Percentiles rank a stretch among this genome's conserved stretches.
phyloP scores from a whole-genome alignment of 2,888 invertebrate species.

The Eugnorisma glareosa region DNA sequence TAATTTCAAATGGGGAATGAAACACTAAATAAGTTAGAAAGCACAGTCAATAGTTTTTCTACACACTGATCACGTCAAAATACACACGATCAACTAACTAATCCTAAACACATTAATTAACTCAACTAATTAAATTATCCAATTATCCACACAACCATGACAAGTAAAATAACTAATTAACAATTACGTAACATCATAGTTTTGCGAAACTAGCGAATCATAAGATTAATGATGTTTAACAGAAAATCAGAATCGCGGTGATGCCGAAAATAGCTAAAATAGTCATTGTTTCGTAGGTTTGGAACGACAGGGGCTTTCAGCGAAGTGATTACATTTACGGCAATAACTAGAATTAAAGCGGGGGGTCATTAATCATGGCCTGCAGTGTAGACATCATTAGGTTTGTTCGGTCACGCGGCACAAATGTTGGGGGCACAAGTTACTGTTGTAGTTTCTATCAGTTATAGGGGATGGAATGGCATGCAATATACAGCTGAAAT shows the following conservation, averaged over 20 bases:
- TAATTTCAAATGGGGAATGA: not conserved
- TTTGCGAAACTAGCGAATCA: constrained; percentile 69
- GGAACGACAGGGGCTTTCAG: constrained; percentile 66
- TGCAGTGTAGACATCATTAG: constrained; percentile 76
- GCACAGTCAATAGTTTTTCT: not conserved
- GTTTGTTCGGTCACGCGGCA: constrained; percentile 74
- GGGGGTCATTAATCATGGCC: constrained; percentile 78
- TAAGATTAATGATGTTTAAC: constrained; percentile 72
- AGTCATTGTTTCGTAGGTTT: constrained; percentile 68
- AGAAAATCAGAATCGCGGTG: constrained; percentile 59
- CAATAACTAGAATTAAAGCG: constrained; percentile 82
- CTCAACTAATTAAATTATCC: constrained; percentile 50
- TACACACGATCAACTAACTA: not conserved
- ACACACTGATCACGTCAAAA: not conserved
- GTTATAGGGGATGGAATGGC: constrained; percentile 9
- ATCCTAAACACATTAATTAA: constrained; percentile 14
- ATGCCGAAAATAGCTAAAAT: constrained; percentile 64
- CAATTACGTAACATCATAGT: constrained; percentile 58
- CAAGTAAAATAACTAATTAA: constrained; percentile 53
- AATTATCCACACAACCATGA: constrained; percentile 40
- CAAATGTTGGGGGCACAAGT: constrained; percentile 39
- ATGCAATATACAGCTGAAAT: constrained; percentile 3
- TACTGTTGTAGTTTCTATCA: constrained; percentile 29
- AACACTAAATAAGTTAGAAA: not conserved
- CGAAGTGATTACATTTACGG: constrained; percentile 78